Conservation (phyloP, 2,888 invertebrate species). For the Elaeidobius kamerunicus region DNA sequence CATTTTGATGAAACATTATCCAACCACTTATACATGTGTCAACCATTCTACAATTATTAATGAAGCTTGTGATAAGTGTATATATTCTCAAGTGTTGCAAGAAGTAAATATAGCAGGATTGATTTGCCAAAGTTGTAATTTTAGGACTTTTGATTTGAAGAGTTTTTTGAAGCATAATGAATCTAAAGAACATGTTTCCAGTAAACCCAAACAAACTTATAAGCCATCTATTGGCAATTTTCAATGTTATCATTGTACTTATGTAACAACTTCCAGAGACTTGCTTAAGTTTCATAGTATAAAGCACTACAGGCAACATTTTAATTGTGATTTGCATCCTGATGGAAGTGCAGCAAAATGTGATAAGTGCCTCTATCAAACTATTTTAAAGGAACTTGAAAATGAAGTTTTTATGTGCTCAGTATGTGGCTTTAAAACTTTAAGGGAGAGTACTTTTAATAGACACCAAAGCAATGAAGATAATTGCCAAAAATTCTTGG, state of each 20-base stretch:
- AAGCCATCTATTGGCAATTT: neutral
- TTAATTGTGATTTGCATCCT: constrained; percentile 1
- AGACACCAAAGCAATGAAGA: neutral
- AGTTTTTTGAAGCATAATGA: neutral
- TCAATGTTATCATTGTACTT: neutral
- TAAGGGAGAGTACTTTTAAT: neutral
- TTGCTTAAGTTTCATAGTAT: neutral
- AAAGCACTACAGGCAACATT: neutral
- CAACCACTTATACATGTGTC: neutral
- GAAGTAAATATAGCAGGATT: neutral
- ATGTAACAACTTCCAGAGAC: neutral
- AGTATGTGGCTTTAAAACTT: neutral
- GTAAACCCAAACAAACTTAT: neutral
- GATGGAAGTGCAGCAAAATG: neutral
- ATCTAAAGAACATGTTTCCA: neutral
- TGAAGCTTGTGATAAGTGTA: neutral
- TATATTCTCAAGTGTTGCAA: neutral
- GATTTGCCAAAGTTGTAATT: too few relatives aligned
- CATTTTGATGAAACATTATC: neutral
- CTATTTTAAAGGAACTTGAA: neutral
- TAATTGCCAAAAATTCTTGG: neutral
- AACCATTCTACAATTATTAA: neutral
- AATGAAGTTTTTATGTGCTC: neutral
- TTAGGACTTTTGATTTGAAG: too few relatives aligned
- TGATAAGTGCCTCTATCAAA: neutral